A percentile compares a stretch with the other conserved stretches of the same genome.
These are phyloP conservation scores for Cheilosia scutellata DNA, from an alignment of 2,888 invertebrate genomes.

Conservation along the genomic window DNA sequence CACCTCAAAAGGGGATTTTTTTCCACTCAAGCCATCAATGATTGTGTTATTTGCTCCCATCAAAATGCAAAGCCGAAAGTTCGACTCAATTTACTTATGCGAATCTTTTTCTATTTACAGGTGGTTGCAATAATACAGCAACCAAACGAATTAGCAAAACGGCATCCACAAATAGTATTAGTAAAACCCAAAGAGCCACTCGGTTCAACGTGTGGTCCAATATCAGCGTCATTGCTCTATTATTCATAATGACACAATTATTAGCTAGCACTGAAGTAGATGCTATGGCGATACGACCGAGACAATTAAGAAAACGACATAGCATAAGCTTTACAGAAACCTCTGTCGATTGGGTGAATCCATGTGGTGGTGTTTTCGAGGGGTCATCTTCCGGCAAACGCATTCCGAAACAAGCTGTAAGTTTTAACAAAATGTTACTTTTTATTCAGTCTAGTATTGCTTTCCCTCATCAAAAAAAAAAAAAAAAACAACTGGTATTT, in stretches of 20 bases:
- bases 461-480: neutral
- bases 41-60: neutral
- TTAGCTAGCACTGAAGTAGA: slow-evolving; percentile 76
- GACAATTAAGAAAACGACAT: slow-evolving; percentile 66
- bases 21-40: neutral
- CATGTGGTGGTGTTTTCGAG: slow-evolving; percentile 79
- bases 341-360: slow-evolving; percentile 81
- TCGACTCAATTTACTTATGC: slow-evolving; percentile 10
- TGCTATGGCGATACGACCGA: slow-evolving; percentile 68
- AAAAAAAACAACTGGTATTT: neutral
- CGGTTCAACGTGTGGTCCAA: slow-evolving; percentile 68
- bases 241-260: slow-evolving; percentile 66
- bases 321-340: slow-evolving; percentile 33
- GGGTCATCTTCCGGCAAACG: slow-evolving; percentile 20
- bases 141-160: slow-evolving; percentile 75
- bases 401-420: slow-evolving; percentile 32
- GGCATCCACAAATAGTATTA: slow-evolving; percentile 70
- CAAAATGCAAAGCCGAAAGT: neutral
- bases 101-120: slow-evolving; percentile 19
- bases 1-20: slow-evolving; percentile 12
- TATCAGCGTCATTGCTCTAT: slow-evolving; percentile 39
- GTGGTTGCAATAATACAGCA: slow-evolving; percentile 73
- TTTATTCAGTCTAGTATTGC: neutral
- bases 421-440: slow-evolving; percentile 10
- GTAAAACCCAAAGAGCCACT: slow-evolving; percentile 70